phyloP scores from a whole-genome alignment of 2,888 invertebrate genomes.

The Thelaira solivaga region DNA sequence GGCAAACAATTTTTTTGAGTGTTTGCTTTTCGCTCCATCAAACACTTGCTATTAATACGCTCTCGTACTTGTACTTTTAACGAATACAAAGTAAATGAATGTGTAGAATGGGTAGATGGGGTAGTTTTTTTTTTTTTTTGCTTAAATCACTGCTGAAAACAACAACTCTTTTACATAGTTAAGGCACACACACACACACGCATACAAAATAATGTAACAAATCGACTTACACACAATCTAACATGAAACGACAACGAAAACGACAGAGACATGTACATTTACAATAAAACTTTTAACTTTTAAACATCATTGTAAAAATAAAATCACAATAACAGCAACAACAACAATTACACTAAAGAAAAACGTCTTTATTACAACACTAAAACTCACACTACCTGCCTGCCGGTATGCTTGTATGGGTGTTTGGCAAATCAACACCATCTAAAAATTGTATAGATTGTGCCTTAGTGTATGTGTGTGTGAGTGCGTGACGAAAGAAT shows the following conservation, averaged over 20 bases:
- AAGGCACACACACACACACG: slow-evolving; percentile 27
- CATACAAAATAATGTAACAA: slow-evolving; percentile 54
- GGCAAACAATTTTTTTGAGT: too few relatives aligned
- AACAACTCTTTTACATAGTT: slow-evolving; percentile 52
- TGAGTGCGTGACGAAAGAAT: slow-evolving; percentile 34
- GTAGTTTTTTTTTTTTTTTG: too few relatives aligned
- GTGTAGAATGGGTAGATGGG: neutral
- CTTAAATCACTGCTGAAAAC: slow-evolving; percentile 26
- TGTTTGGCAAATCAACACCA: too few relatives aligned
- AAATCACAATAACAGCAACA: slow-evolving; percentile 10
- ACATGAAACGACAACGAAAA: slow-evolving; percentile 38
- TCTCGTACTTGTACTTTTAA: too few relatives aligned
- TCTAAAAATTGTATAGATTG: too few relatives aligned
- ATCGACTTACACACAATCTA: slow-evolving; percentile 62
- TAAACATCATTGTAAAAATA: slow-evolving; percentile 52
- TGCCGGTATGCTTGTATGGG: neutral
- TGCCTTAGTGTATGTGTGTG: neutral
- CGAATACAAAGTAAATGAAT: slow-evolving; percentile 35
- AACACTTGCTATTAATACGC: slow-evolving; percentile 43
- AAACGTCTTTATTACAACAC: neutral
- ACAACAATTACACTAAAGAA: neutral
- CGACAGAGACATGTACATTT: slow-evolving; percentile 55
- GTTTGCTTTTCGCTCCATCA: slow-evolving; percentile 8
- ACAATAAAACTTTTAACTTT: slow-evolving; percentile 62
- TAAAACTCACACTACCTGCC: neutral